Base-by-base conservation (phyloP, 2,113 vertebrate genomes). In the Peromyscus leucopus region DNA sequence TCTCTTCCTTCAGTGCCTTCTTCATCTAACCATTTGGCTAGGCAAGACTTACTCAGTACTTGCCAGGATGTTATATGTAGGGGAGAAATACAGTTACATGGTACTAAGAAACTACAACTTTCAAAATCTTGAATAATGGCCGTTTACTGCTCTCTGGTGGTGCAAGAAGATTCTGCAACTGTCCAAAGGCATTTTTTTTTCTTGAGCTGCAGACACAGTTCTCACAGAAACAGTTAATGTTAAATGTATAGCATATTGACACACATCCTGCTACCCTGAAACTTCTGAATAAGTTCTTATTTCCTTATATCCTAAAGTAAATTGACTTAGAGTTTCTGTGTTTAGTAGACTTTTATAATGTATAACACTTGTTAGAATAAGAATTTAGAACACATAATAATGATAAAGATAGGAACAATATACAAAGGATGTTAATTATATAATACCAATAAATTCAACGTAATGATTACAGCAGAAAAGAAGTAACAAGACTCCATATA, bases 61-160 rank as follows among this genome's bases (percentile, higher is more conserved):
- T 69, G 0, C 36, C 55, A 51, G 61, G 1, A 15, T 46, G 46
- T 2, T 39, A 10, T 51, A 46, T 72, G 51, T 12, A 31, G 8
- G 89, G 42, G 94, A 69, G 13, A 65, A 90, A 67, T 3, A 33
- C 12, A 85, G 21, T 95, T 46, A 42, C 12, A 8, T 13, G 26
- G 55, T 24, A 61, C 22, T 7, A 16, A 4, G 16, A 19, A 51
- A 2, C 84, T 71, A 4, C 22, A 31, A 3, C n/a, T 91, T 89
- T 57, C 48, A 84, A 76, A 96, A 84, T 91, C 33, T 36, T 67
- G 42, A 96, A 88, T 0, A 46, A 21, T 33, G 51, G 95, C 79
- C 59, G 11, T 96, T 80, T 90, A 94, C 93, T 97, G 97, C 95
- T 15, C 98, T 91, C 98, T 97, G 75, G 97, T 97, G 98, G 97